phyloP scores from a whole-genome alignment of 2,113 vertebrate genomes.

The Marcusenius ussheri region DNA sequence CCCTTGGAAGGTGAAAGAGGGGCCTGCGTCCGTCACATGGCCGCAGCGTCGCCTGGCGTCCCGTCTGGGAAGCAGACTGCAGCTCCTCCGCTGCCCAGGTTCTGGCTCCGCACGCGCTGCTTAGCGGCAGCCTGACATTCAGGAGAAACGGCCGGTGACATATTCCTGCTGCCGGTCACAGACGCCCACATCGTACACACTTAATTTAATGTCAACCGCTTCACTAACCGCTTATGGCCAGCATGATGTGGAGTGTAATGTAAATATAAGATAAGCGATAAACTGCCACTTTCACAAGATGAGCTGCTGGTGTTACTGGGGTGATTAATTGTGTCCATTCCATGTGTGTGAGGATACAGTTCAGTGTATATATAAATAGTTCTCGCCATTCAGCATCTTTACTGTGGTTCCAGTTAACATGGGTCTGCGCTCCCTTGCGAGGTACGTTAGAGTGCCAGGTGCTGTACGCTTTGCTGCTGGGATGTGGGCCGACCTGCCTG shows the following conservation, averaged over 20 bases:
- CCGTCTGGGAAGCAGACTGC: neutral
- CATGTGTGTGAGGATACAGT: neutral
- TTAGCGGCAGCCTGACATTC: neutral
- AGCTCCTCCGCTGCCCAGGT: neutral
- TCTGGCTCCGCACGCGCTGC: neutral
- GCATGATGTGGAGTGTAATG: neutral
- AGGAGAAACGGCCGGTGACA: neutral
- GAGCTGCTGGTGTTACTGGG: neutral
- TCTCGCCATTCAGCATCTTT: neutral
- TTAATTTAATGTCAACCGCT: neutral
- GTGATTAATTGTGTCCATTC: neutral
- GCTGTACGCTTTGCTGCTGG: neutral
- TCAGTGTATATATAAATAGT: neutral
- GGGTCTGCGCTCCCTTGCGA: neutral
- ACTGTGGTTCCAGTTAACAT: neutral
- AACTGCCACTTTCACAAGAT: neutral
- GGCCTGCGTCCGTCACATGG: neutral
- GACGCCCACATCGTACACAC: neutral
- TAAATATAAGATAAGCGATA: constrained; percentile 1
- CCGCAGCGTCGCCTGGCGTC: neutral
- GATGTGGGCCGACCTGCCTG: neutral
- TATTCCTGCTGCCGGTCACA: neutral
- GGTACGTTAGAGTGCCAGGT: neutral
- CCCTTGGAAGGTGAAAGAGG: neutral
- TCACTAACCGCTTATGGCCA: neutral